Conservation (phyloP, 2,797 vertebrate genomes). For the Thunnus albacares region DNA sequence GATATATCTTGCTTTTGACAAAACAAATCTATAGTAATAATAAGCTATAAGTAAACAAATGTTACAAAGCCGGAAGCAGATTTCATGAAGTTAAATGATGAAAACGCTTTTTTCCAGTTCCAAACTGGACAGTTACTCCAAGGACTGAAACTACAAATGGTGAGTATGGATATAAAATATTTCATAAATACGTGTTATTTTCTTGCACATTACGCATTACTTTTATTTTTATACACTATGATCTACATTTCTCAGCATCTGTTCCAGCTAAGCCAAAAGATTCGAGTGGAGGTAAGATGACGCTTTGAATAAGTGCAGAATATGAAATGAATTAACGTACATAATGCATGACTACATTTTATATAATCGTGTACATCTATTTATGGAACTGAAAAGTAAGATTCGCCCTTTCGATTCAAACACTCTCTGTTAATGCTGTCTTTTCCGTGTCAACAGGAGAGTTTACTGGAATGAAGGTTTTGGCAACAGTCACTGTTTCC, state of each 20-base stretch:
- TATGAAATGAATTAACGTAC: not conserved
- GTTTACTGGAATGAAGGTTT: constrained; percentile 73
- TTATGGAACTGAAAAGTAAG: not conserved
- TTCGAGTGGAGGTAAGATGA: constrained; percentile 60
- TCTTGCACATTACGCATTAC: not conserved
- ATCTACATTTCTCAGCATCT: constrained; percentile 53
- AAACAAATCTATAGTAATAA: not conserved
- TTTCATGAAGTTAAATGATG: not conserved
- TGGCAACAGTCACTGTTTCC: constrained; percentile 72
- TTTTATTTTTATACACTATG: not conserved
- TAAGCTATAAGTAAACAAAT: not conserved
- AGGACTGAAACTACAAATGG: constrained; percentile 53
- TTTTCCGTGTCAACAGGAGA: constrained; percentile 65
- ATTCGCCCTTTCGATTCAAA: not conserved
- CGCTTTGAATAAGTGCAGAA: not conserved
- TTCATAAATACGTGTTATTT: not conserved
- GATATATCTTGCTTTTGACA: not conserved
- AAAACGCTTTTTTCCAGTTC: constrained; percentile 55
- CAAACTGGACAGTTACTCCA: constrained; percentile 38
- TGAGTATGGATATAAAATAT: constrained; percentile 16
- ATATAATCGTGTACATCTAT: not conserved
- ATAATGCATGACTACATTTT: not conserved
- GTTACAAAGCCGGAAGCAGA: not conserved
- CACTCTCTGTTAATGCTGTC: constrained; percentile 11
- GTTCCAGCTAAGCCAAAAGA: constrained; percentile 33